phyloP scores from a whole-genome alignment of 2,888 invertebrate genomes.

The Amphiduros pacificus region DNA sequence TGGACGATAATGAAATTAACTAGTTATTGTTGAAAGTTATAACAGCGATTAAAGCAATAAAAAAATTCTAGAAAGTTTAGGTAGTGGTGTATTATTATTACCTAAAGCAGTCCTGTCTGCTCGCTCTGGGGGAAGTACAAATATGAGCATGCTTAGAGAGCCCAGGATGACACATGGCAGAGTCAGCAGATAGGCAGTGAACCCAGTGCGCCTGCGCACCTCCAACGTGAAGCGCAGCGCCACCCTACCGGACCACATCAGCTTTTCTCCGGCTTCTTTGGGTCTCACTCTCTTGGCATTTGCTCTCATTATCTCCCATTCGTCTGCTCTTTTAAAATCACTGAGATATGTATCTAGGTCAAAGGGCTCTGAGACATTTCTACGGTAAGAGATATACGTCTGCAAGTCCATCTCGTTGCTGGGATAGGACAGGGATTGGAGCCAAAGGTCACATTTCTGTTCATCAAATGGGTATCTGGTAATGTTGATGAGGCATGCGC shows the following conservation, averaged over 20 bases:
- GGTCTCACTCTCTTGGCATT: neutral
- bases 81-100: too few relatives aligned
- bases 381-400: too few relatives aligned
- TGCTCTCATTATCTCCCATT: neutral
- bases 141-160: neutral
- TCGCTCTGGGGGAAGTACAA: constrained; percentile 1
- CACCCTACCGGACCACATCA: neutral
- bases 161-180: constrained; percentile 4
- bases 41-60: too few relatives aligned
- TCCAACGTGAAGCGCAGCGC: neutral
- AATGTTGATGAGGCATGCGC: constrained; percentile 1
- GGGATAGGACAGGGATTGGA: constrained; percentile 6
- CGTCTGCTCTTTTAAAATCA: neutral
- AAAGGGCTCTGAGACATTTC: too few relatives aligned
- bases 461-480: constrained; percentile 1
- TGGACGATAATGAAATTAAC: too few relatives aligned
- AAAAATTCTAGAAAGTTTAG: too few relatives aligned
- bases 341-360: neutral
- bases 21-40: too few relatives aligned
- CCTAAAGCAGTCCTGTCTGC: neutral
- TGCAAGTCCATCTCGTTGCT: too few relatives aligned
- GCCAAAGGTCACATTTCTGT: constrained; percentile 1
- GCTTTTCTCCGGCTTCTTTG: neutral
- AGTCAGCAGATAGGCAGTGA: constrained; percentile 5
- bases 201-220: neutral